Base-by-base conservation (phyloP, 2,888 invertebrate genomes). In the Philaethria dido region DNA sequence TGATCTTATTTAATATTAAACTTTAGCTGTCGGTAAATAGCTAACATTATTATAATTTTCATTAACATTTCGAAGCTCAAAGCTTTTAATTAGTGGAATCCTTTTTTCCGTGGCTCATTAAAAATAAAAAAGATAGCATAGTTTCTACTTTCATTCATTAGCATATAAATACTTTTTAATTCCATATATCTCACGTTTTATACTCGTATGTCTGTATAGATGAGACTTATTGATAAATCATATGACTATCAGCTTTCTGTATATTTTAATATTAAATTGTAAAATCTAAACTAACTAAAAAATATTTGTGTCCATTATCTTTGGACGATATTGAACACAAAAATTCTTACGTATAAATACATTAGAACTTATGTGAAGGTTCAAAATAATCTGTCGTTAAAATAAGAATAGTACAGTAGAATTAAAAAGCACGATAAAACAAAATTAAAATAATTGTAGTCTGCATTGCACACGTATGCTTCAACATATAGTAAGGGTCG, bases 1-100 rank as follows among this genome's bases (percentile, higher is more conserved):
- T 44, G 59, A 50, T 65, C 50, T 50, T 65, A 42, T 57, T 57
- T 18, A 59, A 39, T 44, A 64, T 45, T 36, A 45, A 33, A 8
- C 29, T 39, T 42, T 29, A 60, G 20, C 42, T 65, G 47, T 64
- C 47, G n/a, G 57, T 42, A 42, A 57, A 11, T 42, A 29, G 16
- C 16, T 25, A 42, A 57, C 36, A 25, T 18, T 60, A 60, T 33
- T 60, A 60, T 45, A 45, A 13, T 45, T 48, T 48, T 18, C 36
- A 36, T 54, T 54, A 16, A 25, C 22, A 6, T 14, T 14, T 9
- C 9, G 14, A 57, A 22, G 36, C 22, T 39, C 22, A 39, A 55
- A 18, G 36, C 55, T 42, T 20, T 42, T 9, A 39, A 20, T n/a
- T 57, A 42, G 36, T 16, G 11, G 2, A 55, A 11, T n/a, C 22